Evolutionary conservation across 2,113 vertebrate species (phyloP), one percentile per base, ranked within the genome.

Genomic region (Melanotaenia duboulayi): DNA sequence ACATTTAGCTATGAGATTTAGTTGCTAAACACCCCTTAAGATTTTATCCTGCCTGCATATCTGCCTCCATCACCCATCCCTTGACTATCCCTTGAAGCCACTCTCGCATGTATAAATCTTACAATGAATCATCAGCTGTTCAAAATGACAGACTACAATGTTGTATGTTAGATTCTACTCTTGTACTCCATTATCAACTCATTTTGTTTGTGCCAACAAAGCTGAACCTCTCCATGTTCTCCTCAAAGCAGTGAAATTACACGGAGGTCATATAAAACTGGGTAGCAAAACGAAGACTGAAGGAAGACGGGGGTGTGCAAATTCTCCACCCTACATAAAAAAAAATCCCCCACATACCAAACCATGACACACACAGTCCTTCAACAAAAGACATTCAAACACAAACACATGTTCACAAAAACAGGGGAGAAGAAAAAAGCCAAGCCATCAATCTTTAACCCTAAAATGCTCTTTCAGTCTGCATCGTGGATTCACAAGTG

Each of bases 211-310:
- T 35, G 32, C 6, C 28, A 28, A 28, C 28, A 28, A 35, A 7
- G 32, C 32, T 35, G 32, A 35, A 9, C 32, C 32, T 35, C 8
- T 50, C 32, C 49, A 35, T 40, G 22, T 39, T 39, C 17, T 50
- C 61, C 24, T 46, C 22, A n/a, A 79, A 83, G 56, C 65, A 70
- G 25, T 16, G 52, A 65, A 22, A 49, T 74, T 84, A 73, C 63
- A 70, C 42, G 37, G 39, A 74, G 17, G 46, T 39, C 39, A 74
- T 62, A 87, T 76, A 64, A 64, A 49, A 57, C 49, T 22, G 12
- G 17, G 24, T 56, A 54, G 50, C 59, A 70, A 65, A 68, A 61
- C 0, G 4, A 19, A 69, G 60, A 81, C 22, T 71, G 71, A 83
- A 74, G 64, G 37, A 0, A 50, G 49, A 51, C 67, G 65, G 69